Base-by-base conservation (phyloP, 2,888 invertebrate genomes). In the Pantelozetes paolii region DNA sequence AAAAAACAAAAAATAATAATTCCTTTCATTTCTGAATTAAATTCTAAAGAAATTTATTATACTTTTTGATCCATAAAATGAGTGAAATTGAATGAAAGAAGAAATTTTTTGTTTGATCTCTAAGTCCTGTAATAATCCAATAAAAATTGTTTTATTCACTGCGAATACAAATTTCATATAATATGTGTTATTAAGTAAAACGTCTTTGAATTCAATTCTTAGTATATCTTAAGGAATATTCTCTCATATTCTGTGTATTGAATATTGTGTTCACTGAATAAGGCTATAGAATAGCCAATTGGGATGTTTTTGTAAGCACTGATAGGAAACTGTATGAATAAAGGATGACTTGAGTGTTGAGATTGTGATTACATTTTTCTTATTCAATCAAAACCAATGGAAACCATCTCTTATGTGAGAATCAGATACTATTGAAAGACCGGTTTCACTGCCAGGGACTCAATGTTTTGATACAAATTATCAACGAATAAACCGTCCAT, bases 361-460 rank as follows among this genome's bases (percentile, higher is more conserved):
- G 59, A 59, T 59, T 11, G 59, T 20, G 50, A 50, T 50, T 50
- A 50, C 59, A 59, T 23, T 59, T 23, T 59, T 59, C 59, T 59
- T 59, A 59, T 59, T 59, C 59, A 59, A 36, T 36, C 5, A 36
- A 36, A 36, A 8, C 36, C 36, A 9, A n/a, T n/a, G n/a, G n/a
- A n/a, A n/a, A n/a, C 9, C 36, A 8, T 8, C 9, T 36, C 36
- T 36, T 36, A 9, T 36, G 36, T 8, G 36, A n/a, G 36, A 36
- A 36, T 36, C 36, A 36, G 50, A 18, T 20, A 50, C 20, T 15
- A 45, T 18, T 45, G 45, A n/a, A 18, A 45, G 2, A 45, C 2
- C 9, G 45, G 1, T 50, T 50, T 50, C 20, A 50, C 20, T 50
- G 50, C 20, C 50, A 50, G 45, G 8, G 3, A 36, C 36, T 8